phyloP scores from a whole-genome alignment of 2,113 vertebrate species.

The Marmota flaviventris region DNA sequence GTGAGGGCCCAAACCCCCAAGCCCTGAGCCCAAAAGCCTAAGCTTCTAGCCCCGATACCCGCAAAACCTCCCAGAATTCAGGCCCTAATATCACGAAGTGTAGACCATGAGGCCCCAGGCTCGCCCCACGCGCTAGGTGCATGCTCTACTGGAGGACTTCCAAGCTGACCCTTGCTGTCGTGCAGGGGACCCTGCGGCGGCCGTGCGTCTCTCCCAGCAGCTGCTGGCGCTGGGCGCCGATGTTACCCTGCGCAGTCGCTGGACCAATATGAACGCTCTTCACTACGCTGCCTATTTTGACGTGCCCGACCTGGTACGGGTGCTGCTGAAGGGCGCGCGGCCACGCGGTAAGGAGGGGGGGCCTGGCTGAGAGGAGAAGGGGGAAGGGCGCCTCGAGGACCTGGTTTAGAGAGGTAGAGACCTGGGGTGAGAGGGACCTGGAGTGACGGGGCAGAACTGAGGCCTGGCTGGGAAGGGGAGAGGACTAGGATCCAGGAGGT shows the following conservation, averaged over 20 bases:
- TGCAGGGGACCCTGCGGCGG: constrained; percentile 93
- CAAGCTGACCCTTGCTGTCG: not conserved
- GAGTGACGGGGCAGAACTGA: not conserved
- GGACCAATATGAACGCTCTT: constrained; percentile 97
- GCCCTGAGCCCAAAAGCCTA: not conserved
- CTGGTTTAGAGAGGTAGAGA: not conserved
- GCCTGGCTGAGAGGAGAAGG: rapidly evolving
- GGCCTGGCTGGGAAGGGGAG: not conserved
- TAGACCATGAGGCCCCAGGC: not conserved
- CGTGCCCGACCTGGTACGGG: constrained; percentile 93
- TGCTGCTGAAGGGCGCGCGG: constrained; percentile 92
- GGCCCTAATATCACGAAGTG: not conserved
- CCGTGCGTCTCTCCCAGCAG: constrained; percentile 92
- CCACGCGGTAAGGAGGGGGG: constrained; percentile 89
- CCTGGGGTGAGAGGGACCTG: not conserved
- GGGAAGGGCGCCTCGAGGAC: too few relatives aligned
- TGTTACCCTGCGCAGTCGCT: constrained; percentile 94
- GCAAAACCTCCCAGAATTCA: not conserved
- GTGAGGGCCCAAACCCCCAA: constrained; percentile 84
- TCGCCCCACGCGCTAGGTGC: not conserved
- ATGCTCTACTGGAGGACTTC: not conserved
- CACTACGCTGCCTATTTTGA: constrained; percentile 97
- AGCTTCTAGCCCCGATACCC: not conserved
- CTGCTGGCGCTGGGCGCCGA: constrained; percentile 93
- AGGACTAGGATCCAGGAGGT: not conserved